Conservation (phyloP, 2,888 invertebrate genomes). For the Drosophila quasianomalipes region DNA sequence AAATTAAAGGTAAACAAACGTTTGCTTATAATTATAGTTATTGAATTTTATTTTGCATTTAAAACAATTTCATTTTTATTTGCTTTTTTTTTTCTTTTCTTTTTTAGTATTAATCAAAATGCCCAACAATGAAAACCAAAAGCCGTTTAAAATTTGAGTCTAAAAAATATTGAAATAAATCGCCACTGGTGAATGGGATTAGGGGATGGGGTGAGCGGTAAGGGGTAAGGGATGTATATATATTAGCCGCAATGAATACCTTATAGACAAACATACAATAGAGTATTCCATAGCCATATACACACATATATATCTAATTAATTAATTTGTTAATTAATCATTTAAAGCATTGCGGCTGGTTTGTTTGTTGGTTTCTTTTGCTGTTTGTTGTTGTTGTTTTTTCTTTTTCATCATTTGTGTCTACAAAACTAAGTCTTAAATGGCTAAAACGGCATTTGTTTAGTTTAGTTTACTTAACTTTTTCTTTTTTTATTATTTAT, state of each 20-base stretch:
- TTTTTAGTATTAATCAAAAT: constrained; percentile 53
- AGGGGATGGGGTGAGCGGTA: neutral
- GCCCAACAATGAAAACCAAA: constrained; percentile 73
- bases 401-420: neutral
- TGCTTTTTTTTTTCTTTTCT: constrained; percentile 17
- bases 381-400: neutral
- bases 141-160: constrained; percentile 52
- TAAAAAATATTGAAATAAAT: constrained; percentile 36
- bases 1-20: constrained; percentile 23
- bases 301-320: constrained; percentile 7
- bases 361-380: constrained; percentile 8
- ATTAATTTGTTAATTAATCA: constrained; percentile 20
- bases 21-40: constrained; percentile 49
- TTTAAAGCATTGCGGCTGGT: constrained; percentile 46
- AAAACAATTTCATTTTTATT: constrained; percentile 47
- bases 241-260: constrained; percentile 44
- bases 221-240: neutral
- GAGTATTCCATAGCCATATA: constrained; percentile 41
- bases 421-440: constrained; percentile 34
- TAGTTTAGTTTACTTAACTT: constrained; percentile 14
- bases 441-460: constrained; percentile 29
- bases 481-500: constrained; percentile 4
- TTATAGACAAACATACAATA: constrained; percentile 5
- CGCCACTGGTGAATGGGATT: constrained; percentile 22
- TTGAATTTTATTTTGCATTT: constrained; percentile 66